A percentile compares a stretch with the other conserved stretches of the same genome.
Evolutionary conservation across 2,797 vertebrate species (phyloP).

Genomic region (Dromococcyx pavoninus): DNA sequence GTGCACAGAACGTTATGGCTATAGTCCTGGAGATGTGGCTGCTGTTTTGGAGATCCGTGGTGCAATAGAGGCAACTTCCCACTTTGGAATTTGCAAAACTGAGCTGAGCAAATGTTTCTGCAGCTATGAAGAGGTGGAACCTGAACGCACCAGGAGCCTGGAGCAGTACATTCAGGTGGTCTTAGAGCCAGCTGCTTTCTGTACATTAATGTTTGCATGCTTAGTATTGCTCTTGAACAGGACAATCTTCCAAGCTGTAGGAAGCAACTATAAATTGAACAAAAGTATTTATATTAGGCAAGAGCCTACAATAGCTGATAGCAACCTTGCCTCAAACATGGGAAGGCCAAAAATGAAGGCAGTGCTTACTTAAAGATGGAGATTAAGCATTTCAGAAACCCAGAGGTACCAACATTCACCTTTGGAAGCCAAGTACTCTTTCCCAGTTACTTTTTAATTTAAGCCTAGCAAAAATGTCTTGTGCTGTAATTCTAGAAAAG

Average conservation of each 20-base stretch:
- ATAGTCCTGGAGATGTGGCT: constrained; percentile 74
- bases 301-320: not conserved
- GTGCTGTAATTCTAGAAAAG: not conserved
- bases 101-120: constrained; percentile 73
- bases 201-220: not conserved
- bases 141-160: constrained; percentile 74
- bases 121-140: constrained; percentile 65
- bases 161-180: constrained; percentile 85
- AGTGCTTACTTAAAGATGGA: not conserved
- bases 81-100: constrained; percentile 77
- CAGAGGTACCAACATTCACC: not conserved
- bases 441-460: not conserved
- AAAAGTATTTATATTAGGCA: not conserved
- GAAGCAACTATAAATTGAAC: not conserved
- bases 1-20: constrained; percentile 65
- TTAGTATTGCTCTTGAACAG: not conserved
- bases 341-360: not conserved
- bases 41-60: constrained; percentile 74
- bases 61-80: constrained; percentile 73
- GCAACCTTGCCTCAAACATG: not conserved
- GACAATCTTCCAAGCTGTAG: not conserved
- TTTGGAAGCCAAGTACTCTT: not conserved
- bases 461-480: not conserved
- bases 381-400: not conserved
- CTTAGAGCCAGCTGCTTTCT: not conserved